Evolutionary conservation across 2,113 vertebrate species (phyloP).

Genomic region (Chaetops frenatus): DNA sequence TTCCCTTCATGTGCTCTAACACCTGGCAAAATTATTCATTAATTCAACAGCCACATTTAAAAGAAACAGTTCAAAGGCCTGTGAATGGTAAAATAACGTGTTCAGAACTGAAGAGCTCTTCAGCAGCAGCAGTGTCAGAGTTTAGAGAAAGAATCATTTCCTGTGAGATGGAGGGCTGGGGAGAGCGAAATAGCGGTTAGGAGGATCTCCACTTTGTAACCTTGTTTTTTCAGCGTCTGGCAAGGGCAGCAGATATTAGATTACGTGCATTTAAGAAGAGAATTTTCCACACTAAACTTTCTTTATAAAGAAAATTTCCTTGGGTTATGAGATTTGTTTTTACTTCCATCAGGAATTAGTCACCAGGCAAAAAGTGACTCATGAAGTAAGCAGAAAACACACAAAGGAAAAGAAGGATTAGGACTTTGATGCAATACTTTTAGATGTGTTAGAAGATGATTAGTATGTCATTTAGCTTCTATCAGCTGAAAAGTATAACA

Average conservation of each 20-base stretch:
- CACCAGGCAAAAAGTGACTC: background rate
- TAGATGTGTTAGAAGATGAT: background rate
- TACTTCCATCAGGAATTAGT: background rate
- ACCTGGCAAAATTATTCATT: constrained; percentile 71
- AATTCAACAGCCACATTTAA: constrained; percentile 67
- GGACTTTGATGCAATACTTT: background rate
- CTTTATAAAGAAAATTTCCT: background rate
- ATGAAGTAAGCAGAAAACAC: background rate
- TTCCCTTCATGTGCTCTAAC: constrained; percentile 56
- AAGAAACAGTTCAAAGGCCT: constrained; percentile 70
- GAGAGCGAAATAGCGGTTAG: background rate
- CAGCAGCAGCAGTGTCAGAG: constrained; percentile 46
- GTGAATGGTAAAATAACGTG: constrained; percentile 46
- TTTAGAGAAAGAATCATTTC: constrained; percentile 61
- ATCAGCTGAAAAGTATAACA: background rate
- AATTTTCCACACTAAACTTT: background rate
- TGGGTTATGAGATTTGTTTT: background rate
- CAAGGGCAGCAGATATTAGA: background rate
- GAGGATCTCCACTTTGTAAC: background rate
- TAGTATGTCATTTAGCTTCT: background rate
- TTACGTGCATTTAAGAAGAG: background rate
- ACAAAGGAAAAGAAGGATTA: background rate
- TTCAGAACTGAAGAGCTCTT: constrained; percentile 62
- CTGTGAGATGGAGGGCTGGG: constrained; percentile 26
- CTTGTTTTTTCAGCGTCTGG: background rate